Base-by-base conservation (phyloP, 2,113 vertebrate species). In the Nymphicus hollandicus region DNA sequence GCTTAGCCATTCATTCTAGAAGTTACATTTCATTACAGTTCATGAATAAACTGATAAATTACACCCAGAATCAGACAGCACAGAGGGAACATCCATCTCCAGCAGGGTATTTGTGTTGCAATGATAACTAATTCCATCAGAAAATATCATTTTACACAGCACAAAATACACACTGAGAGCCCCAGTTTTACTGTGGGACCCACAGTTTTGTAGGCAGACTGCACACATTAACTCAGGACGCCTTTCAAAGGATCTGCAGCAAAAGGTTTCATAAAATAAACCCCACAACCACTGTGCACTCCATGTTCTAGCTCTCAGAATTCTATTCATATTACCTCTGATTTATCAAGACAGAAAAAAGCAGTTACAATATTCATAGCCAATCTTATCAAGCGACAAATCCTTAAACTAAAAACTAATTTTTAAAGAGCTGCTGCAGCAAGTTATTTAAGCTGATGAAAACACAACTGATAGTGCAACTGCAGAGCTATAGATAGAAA, bases 401-500 rank as follows among this genome's bases (percentile, higher is more conserved):
- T 55, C 60, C 81, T 86, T 82, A 83, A 94, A 73, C 43, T 65
- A 70, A 95, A 86, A 86, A 24, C 64, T 87, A 70, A 89, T 89
- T 91, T 94, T 86, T 69, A 31, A 82, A 65, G 49, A 91, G 77
- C 56, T 86, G 80, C 70, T 1, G 1, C 80, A 29, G 56, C 3
- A 64, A 94, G 89, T 10, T 76, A n/a, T 95, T 95, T 85, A 84
- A 87, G 50, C 88, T 65, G 76, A 53, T 65, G 86, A 29, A 39
- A 81, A 82, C 9, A 1, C 2, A 1, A 28, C 73, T 22, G 65
- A 55, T 70, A 65, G 78, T 3, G 7, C 0, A 4, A 56, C 93
- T 94, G 93, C 93, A 93, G 95, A 91, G 89, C 91, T 93, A 95
- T 86, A 96, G 81, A 91, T 93, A 96, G 90, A 73, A 96, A 68